A percentile compares a stretch with the other conserved stretches of the same genome.
Evolutionary conservation across 2,113 vertebrate species (phyloP).

Genomic region (Centropristis striata): DNA sequence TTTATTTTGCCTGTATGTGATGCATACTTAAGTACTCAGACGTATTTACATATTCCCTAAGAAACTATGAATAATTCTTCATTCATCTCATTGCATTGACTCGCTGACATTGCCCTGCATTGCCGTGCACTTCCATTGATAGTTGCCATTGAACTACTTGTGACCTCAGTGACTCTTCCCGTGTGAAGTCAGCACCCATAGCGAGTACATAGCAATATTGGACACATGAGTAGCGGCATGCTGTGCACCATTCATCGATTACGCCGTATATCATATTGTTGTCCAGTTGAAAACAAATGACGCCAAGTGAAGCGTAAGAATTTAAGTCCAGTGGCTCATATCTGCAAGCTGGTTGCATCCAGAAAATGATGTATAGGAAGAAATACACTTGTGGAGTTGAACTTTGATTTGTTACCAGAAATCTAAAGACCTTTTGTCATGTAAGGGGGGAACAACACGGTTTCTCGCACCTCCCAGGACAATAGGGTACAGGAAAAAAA

Average conservation of each 20-base stretch:
- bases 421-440: conserved; percentile 23
- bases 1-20: conserved; percentile 48
- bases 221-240: conserved; percentile 61
- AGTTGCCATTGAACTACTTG: conserved; percentile 54
- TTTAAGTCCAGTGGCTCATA: conserved; percentile 1
- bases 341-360: neutral
- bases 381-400: conserved; percentile 14
- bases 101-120: conserved; percentile 35
- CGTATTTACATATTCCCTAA: conserved; percentile 42
- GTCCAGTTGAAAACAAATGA: conserved; percentile 42
- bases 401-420: conserved; percentile 30
- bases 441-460: conserved; percentile 6
- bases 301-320: conserved; percentile 23
- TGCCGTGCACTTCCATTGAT: conserved; percentile 37
- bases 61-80: conserved; percentile 29
- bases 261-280: conserved; percentile 52
- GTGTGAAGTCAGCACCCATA: conserved; percentile 65
- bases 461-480: conserved; percentile 29
- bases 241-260: conserved; percentile 71
- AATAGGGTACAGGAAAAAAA: conserved; percentile 4
- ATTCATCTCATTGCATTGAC: conserved; percentile 31
- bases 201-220: conserved; percentile 60
- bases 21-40: conserved; percentile 40
- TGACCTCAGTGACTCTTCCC: conserved; percentile 61
- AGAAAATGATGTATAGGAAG: conserved; percentile 4